Evolutionary conservation across 2,113 vertebrate genomes (phyloP).

Genomic region (Ranitomeya variabilis): DNA sequence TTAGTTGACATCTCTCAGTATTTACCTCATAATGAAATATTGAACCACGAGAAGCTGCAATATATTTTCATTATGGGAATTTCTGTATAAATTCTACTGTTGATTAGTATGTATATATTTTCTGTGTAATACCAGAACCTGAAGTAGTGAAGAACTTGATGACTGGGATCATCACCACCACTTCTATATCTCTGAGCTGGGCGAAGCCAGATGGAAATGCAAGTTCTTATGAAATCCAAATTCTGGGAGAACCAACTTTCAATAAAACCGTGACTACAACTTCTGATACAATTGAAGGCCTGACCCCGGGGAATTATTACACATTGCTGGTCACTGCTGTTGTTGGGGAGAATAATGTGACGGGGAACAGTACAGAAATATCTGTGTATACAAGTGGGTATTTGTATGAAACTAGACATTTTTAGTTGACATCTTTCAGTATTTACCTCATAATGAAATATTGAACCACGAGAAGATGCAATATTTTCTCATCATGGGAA

Average conservation of each 20-base stretch:
- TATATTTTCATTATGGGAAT: too few species aligned
- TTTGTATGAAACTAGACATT: too few species aligned
- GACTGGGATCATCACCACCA: background rate
- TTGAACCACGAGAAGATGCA: too few species aligned
- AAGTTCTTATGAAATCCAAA: slow-evolving; percentile 7
- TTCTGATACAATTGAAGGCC: background rate
- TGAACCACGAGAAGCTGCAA: too few species aligned
- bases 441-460: too few species aligned
- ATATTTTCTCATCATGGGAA: too few species aligned
- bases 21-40: too few species aligned
- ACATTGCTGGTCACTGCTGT: slow-evolving; percentile 7
- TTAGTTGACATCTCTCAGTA: too few species aligned
- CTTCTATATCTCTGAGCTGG: slow-evolving; percentile 8
- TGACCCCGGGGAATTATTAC: slow-evolving; percentile 16
- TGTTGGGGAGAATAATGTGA: background rate
- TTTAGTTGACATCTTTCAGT: too few species aligned
- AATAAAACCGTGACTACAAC: background rate
- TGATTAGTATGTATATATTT: too few species aligned
- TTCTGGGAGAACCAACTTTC: background rate
- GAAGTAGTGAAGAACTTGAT: background rate
- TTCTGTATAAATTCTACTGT: too few species aligned
- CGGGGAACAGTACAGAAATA: background rate
- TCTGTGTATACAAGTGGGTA: slow-evolving; percentile 8
- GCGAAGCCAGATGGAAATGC: background rate
- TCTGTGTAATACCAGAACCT: background rate